Evolutionary conservation across 2,797 vertebrate genomes (phyloP), one percentile per base, ranked within the genome.

Genomic region (Rallus crepitans): DNA sequence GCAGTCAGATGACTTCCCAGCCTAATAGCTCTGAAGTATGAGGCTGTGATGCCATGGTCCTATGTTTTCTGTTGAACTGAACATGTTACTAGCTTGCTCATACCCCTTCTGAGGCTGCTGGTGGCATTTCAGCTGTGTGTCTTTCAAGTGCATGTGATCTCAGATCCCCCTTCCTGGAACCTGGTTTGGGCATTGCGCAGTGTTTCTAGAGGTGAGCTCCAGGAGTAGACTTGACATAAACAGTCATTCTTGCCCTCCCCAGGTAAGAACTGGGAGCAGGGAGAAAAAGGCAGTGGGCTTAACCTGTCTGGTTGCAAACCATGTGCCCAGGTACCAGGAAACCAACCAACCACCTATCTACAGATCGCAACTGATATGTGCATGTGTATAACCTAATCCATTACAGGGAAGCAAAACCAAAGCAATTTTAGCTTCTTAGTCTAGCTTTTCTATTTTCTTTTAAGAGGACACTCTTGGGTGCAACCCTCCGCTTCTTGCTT

Each of bases 1-100:
- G 80, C 86, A 95, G 85, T 90, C 95, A 96, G 94, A 95, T 97
- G 95, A 94, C 64, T 97, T 97, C 77, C 71, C 50, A 93, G 53
- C 45, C 56, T 65, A n/a, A 2, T 76, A 59, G 78, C 47, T 93
- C 81, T 75, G 78, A 94, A 93, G 53, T 59, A 47, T 47, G 33
- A 83, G 93, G 76, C 86, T 93, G 42, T 90, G 81, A 77, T 92
- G 79, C 82, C 53, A 31, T 37, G 71, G 39, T 55, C 71, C 82
- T 16, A 7, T 80, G 57, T 52, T 75, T 81, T 19, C 63, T 65
- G 33, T 59, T 79, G 64, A 78, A 60, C 42, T 28, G 42, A 85
- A 15, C 28, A 6, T 12, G 19, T 85, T 37, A n/a, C 9, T 50
- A n/a, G 9, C 48, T 89, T 93, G n/a, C 52, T 90, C 11, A 21